Base-by-base conservation (phyloP, 1,140 invertebrate genomes). In the Micrasema longulum region DNA sequence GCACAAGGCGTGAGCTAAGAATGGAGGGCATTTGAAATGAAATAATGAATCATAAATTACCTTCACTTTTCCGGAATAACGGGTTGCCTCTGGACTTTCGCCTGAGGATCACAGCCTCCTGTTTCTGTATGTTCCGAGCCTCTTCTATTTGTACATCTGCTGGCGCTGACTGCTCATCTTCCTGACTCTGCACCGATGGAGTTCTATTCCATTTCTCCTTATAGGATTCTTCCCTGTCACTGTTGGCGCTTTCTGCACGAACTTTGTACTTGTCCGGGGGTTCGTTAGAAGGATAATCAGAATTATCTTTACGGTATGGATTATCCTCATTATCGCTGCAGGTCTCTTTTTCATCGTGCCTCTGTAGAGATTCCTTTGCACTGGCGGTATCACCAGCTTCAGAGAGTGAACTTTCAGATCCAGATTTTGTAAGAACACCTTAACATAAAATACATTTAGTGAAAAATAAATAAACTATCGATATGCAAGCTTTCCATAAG, bases 331-430 rank as follows among this genome's bases (percentile, higher is more conserved):
- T 85, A 76, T 89, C 89, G 77, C 89, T 89, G 73, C 88, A 89
- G 11, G 82, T 89, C 75, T 92, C 91, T 76, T 91, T 91, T 76
- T 92, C 91, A 69, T 92, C 90, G 47, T 90, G 88, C 67, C 88
- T 85, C 48, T 89, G 87, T 20, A 87, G 85, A 3, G 91, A 91
- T 76, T 93, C 91, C 76, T 92, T 91, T 12, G 88, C 83, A 77
- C 89, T 92, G 62, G 88, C 87, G 18, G 87, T 85, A 45, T 88
- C 86, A 72, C 88, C 83, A 79, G 84, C 88, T 76, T 95, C 94
- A 0, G 93, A 95, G 48, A 95, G 83, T 77, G 93, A 95, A 76
- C 93, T 95, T 76, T 95, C 94, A 1, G 93, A 95, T 6, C 90
- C 92, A 74, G 93, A 95, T 83, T 95, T 95, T 38, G 86, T 87